Conservation (phyloP, 1,140 invertebrate species). For the Ips nitidus region DNA sequence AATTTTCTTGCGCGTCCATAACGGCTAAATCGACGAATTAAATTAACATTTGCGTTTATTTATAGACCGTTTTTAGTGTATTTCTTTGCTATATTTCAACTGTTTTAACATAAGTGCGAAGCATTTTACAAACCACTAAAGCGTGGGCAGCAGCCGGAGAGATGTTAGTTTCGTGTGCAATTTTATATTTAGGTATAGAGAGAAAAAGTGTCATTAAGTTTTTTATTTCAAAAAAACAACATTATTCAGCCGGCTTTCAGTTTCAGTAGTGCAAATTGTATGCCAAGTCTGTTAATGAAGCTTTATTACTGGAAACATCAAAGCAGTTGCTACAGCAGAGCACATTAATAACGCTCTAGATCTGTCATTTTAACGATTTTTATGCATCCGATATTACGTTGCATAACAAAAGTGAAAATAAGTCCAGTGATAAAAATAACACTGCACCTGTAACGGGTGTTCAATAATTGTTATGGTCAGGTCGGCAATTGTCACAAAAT, state of each 20-base stretch:
- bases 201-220: too few species aligned
- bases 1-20: slow-evolving; percentile 6
- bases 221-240: too few species aligned
- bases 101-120: background rate
- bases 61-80: slow-evolving; percentile 12
- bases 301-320: too few species aligned
- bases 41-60: slow-evolving; percentile 14
- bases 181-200: too few species aligned
- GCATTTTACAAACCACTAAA: background rate
- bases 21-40: slow-evolving; percentile 10
- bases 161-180: background rate
- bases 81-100: background rate
- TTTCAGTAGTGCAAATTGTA: too few species aligned
- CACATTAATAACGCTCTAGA: too few species aligned
- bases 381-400: background rate
- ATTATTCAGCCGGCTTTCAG: too few species aligned
- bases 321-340: too few species aligned
- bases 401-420: slow-evolving; percentile 5
- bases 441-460: background rate
- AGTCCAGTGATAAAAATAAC: background rate
- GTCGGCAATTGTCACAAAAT: too few species aligned
- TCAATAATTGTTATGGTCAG: too few species aligned
- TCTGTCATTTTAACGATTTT: background rate
- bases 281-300: too few species aligned
- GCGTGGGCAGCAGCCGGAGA: background rate